Evolutionary conservation across 2,888 invertebrate genomes (phyloP), one percentile per base, ranked within the genome.

Genomic region (Catonia carolina): DNA sequence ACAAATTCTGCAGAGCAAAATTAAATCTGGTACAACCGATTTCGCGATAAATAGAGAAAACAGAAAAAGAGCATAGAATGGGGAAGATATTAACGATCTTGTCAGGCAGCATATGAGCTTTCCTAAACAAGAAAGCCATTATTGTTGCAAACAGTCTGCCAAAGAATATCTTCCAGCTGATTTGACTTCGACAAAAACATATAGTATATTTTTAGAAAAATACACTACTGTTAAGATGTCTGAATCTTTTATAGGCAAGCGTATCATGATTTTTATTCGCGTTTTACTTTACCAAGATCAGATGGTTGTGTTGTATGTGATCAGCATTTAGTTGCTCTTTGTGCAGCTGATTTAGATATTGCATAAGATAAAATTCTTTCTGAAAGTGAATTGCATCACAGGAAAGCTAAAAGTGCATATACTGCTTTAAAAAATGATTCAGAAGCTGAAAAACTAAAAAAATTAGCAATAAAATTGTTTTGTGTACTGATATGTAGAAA

Each of bases 61-160:
- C 27, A 27, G 8, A 27, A 27, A 27, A 6, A 27, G 27, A 27
- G 5, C 27, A 4, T 8, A 37, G 15, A 15, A 15, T 41, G 12
- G 3, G 2, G 6, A n/a, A 6, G 41, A 41, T 3, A 14, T 3
- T 2, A 41, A 17, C 2, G 41, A 41, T 8, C 41, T 41, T 15
- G 17, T 41, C 3, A 41, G 17, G 14, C 41, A 49, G 14, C 17
- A 49, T 14, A 27, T 49, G 31, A 31, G 31, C 17, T 49, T 49
- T 49, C 49, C 49, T 31, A 31, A 31, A n/a, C 49, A 49, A 49
- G 49, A 49, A 49, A 49, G 14, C 31, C 49, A 27, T 31, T 49
- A 49, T 49, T 49, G 10, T 31, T 31, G 31, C n/a, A 27, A 31
- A 5, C 23, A 49, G 27, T 12, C 31, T 15, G 15, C 27, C n/a